Conservation (phyloP, 2,888 invertebrate species). For the Epiblema foenella region DNA sequence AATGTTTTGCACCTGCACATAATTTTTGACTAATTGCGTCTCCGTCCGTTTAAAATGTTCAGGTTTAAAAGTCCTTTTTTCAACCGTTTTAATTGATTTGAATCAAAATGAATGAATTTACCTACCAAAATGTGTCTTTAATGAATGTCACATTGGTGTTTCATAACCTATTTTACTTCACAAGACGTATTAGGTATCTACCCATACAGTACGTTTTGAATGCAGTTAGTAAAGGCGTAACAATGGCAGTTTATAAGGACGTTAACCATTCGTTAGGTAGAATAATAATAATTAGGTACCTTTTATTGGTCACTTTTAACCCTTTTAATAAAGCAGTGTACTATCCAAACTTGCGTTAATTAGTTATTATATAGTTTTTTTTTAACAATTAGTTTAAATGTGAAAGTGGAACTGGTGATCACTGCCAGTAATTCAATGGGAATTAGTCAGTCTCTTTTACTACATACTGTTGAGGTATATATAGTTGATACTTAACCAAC, state of each 20-base stretch:
- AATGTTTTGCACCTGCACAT: constrained; percentile 1
- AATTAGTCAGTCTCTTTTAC: too few relatives aligned
- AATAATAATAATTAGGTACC: background rate
- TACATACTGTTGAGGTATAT: background rate
- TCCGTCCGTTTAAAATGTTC: background rate
- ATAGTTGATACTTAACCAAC: too few relatives aligned
- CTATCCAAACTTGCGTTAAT: too few relatives aligned
- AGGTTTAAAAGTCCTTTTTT: background rate
- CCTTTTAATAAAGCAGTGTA: too few relatives aligned
- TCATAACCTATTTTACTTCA: constrained; percentile 2
- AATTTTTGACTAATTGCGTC: constrained; percentile 6
- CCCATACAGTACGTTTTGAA: background rate
- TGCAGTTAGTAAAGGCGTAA: background rate
- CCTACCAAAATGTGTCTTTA: constrained; percentile 46
- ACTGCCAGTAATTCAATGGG: too few relatives aligned
- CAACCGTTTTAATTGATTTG: background rate
- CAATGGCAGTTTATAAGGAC: too few relatives aligned
- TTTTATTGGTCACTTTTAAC: too few relatives aligned
- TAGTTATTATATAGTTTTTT: too few relatives aligned
- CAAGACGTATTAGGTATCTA: constrained; percentile 15
- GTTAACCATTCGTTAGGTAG: too few relatives aligned
- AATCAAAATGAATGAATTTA: background rate
- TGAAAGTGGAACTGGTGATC: too few relatives aligned
- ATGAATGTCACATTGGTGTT: constrained; percentile 60
- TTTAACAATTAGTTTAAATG: too few relatives aligned